Evolutionary conservation across 2,888 invertebrate genomes (phyloP).

Genomic region (Cheilosia urbana): DNA sequence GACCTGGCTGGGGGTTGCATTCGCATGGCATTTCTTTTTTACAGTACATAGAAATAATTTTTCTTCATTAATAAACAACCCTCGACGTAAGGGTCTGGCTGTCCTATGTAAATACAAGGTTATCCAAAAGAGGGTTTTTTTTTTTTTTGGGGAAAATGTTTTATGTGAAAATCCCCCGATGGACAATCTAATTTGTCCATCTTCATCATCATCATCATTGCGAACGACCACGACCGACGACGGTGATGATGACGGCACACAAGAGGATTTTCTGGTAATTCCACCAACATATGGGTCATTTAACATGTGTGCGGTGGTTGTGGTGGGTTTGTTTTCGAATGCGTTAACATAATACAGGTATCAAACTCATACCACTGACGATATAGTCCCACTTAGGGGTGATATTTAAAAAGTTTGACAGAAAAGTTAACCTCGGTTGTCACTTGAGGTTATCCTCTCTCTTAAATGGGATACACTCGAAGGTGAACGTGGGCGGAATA

Average conservation of each 20-base stretch:
- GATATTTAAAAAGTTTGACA: constrained; percentile 59
- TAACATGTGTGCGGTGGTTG: constrained; percentile 57
- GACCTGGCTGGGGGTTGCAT: background rate
- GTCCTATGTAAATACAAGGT: constrained; percentile 66
- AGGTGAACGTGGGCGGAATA: constrained; percentile 26
- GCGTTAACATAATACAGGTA: constrained; percentile 53
- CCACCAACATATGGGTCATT: constrained; percentile 72
- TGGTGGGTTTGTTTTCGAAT: constrained; percentile 12
- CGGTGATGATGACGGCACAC: constrained; percentile 60
- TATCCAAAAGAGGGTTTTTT: constrained; percentile 2
- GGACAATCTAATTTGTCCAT: constrained; percentile 71
- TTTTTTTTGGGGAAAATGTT: constrained; percentile 40
- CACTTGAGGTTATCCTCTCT: constrained; percentile 71
- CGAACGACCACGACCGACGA: constrained; percentile 35
- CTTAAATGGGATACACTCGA: constrained; percentile 54
- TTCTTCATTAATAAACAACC: constrained; percentile 64
- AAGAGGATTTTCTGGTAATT: constrained; percentile 65
- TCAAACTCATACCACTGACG: background rate
- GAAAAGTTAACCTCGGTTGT: constrained; percentile 69
- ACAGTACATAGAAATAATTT: constrained; percentile 46
- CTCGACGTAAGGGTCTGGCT: constrained; percentile 39
- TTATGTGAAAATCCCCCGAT: constrained; percentile 42
- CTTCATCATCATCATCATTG: constrained; percentile 64
- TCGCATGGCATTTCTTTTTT: background rate
- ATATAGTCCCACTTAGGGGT: constrained; percentile 19